phyloP scores from a whole-genome alignment of 2,797 vertebrate genomes.

The Gadopsis bispinosus region DNA sequence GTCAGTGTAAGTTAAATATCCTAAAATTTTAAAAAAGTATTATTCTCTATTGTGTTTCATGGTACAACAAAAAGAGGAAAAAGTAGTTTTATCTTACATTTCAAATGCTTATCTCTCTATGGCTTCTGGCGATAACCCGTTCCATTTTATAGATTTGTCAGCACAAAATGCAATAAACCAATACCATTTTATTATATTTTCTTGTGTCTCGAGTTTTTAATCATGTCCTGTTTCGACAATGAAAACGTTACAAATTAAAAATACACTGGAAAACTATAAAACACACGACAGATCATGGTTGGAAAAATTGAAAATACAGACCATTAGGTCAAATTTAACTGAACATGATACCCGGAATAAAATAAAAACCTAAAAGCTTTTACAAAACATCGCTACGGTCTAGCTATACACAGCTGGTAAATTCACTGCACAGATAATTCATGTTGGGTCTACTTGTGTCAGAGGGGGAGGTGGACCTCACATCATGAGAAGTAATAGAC shows the following conservation, averaged over 20 bases:
- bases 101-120: slow-evolving; percentile 96
- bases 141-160: slow-evolving; percentile 99
- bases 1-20: slow-evolving; percentile 91
- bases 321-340: slow-evolving; percentile 21
- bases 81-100: slow-evolving; percentile 94
- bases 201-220: slow-evolving; percentile 81
- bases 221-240: slow-evolving; percentile 55
- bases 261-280: slow-evolving; percentile 60
- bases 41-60: slow-evolving; percentile 93
- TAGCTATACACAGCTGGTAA: slow-evolving; percentile 50
- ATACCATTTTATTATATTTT: slow-evolving; percentile 97
- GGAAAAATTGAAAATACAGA: slow-evolving; percentile 48
- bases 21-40: slow-evolving; percentile 79
- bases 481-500: background rate
- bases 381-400: slow-evolving; percentile 60
- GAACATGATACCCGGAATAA: slow-evolving; percentile 34
- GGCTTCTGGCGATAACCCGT: slow-evolving; percentile 95
- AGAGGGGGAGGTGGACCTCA: slow-evolving; percentile 52
- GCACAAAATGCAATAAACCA: slow-evolving; percentile 99
- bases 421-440: slow-evolving; percentile 38
- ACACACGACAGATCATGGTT: slow-evolving; percentile 36
- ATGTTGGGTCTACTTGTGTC: slow-evolving; percentile 28
- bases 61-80: slow-evolving; percentile 86
- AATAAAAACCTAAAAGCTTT: slow-evolving; percentile 64
- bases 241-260: slow-evolving; percentile 61